Percentiles rank a stretch among this genome's conserved stretches.
phyloP scores from a whole-genome alignment of 2,113 vertebrate species.

The Nematolebias whitei region DNA sequence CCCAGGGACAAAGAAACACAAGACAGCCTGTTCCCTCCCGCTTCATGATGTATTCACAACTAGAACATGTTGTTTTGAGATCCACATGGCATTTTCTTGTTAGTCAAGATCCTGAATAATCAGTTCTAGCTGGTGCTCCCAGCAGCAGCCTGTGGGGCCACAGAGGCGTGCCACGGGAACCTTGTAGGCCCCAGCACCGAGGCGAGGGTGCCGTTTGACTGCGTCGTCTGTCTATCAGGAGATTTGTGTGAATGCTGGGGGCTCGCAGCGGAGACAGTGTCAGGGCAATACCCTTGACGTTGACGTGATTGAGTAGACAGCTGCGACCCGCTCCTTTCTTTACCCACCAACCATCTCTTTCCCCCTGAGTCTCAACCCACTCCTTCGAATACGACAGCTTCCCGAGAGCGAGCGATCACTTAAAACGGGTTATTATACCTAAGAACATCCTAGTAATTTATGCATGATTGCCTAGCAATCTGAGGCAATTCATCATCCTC shows the following conservation, averaged over 20 bases:
- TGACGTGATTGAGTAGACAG: slow-evolving; percentile 81
- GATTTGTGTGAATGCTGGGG: slow-evolving; percentile 73
- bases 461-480: slow-evolving; percentile 81
- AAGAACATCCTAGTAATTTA: slow-evolving; percentile 80
- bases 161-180: slow-evolving; percentile 50
- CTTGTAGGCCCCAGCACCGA: slow-evolving; percentile 33
- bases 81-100: slow-evolving; percentile 69
- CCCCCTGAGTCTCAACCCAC: slow-evolving; percentile 33
- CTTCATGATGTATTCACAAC: slow-evolving; percentile 70
- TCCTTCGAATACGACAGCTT: slow-evolving; percentile 43
- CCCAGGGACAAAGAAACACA: slow-evolving; percentile 30
- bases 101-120: slow-evolving; percentile 72
- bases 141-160: slow-evolving; percentile 47
- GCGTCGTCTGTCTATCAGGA: slow-evolving; percentile 67
- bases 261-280: slow-evolving; percentile 72
- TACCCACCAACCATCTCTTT: slow-evolving; percentile 51
- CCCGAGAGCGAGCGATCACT: slow-evolving; percentile 64
- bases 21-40: slow-evolving; percentile 46
- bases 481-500: slow-evolving; percentile 78
- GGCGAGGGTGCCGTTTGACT: slow-evolving; percentile 58
- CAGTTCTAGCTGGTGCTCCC: slow-evolving; percentile 55
- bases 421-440: slow-evolving; percentile 80
- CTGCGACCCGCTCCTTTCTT: slow-evolving; percentile 70
- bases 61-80: slow-evolving; percentile 66
- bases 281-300: slow-evolving; percentile 80